Conservation (phyloP, 2,888 invertebrate genomes). For the Amitus sp. region DNA sequence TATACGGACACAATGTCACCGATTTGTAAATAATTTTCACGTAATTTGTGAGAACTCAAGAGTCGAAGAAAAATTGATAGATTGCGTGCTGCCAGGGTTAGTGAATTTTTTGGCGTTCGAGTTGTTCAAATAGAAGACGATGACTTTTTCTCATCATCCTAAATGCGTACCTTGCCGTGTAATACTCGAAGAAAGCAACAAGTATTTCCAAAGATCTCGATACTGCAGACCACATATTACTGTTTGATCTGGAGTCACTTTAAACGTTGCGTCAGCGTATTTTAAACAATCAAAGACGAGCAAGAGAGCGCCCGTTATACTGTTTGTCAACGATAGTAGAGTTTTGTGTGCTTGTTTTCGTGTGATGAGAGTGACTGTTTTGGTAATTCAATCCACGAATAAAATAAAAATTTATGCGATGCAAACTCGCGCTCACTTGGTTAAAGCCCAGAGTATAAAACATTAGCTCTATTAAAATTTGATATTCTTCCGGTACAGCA, state of each 20-base stretch:
- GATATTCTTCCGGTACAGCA: no score
- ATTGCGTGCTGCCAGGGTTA: no score
- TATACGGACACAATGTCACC: no score
- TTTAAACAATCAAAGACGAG: background rate
- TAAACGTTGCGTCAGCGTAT: conserved; percentile 8
- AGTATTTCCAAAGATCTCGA: conserved; percentile 83
- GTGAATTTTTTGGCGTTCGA: no score
- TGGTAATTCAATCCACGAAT: no score
- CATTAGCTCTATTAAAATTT: no score
- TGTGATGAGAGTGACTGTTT: background rate
- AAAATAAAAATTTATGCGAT: no score
- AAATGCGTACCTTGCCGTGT: conserved; percentile 75
- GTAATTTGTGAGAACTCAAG: no score
- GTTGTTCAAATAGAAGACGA: background rate
- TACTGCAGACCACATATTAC: conserved; percentile 81
- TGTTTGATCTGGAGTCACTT: conserved; percentile 17
- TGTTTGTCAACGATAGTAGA: background rate
- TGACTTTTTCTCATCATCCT: background rate
- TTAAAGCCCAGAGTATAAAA: no score
- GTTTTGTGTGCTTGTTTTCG: background rate
- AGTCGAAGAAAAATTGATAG: no score
- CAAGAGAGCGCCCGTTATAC: background rate
- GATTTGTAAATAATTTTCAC: no score
- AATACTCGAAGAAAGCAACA: conserved; percentile 85
- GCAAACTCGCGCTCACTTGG: no score